These are phyloP conservation scores for Taurulus bubalis DNA, from an alignment of 2,113 vertebrate species.

Conservation along the genomic window DNA sequence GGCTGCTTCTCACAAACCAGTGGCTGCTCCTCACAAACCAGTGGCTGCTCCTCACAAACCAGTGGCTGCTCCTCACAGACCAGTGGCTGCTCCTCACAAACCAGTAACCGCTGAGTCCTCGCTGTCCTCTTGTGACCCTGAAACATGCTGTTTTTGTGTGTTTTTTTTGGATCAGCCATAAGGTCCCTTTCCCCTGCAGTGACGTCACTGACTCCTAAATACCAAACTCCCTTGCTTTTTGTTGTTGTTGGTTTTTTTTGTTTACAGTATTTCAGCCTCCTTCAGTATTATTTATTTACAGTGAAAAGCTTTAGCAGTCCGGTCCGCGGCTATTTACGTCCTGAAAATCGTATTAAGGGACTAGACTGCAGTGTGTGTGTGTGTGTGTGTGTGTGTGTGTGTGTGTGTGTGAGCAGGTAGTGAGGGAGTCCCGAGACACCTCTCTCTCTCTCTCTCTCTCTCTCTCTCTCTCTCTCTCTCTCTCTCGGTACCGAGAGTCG, in stretches of 20 bases:
- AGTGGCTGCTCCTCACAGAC: background rate
- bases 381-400: background rate
- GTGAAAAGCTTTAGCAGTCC: slow-evolving; percentile 36
- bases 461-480: slow-evolving; percentile 1
- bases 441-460: background rate
- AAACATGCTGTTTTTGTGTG: background rate
- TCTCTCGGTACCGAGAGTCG: slow-evolving; percentile 8
- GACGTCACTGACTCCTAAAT: slow-evolving; percentile 49
- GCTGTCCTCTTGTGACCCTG: slow-evolving; percentile 13
- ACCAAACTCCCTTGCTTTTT: background rate
- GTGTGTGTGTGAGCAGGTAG: slow-evolving; percentile 23
- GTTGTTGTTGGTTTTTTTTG: background rate
- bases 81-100: background rate
- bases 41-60: background rate
- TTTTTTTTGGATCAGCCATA: background rate
- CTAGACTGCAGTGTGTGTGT: slow-evolving; percentile 50
- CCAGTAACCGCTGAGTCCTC: slow-evolving; percentile 4
- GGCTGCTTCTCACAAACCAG: too few species aligned
- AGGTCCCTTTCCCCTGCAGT: slow-evolving; percentile 16
- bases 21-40: background rate
- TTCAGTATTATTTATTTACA: slow-evolving; percentile 9
- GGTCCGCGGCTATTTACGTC: slow-evolving; percentile 75
- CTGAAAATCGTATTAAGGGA: slow-evolving; percentile 77
- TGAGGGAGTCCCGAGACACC: slow-evolving; percentile 5
- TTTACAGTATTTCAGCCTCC: background rate